Conservation (phyloP, 2,113 vertebrate genomes). For the Psittacara wagleri region DNA sequence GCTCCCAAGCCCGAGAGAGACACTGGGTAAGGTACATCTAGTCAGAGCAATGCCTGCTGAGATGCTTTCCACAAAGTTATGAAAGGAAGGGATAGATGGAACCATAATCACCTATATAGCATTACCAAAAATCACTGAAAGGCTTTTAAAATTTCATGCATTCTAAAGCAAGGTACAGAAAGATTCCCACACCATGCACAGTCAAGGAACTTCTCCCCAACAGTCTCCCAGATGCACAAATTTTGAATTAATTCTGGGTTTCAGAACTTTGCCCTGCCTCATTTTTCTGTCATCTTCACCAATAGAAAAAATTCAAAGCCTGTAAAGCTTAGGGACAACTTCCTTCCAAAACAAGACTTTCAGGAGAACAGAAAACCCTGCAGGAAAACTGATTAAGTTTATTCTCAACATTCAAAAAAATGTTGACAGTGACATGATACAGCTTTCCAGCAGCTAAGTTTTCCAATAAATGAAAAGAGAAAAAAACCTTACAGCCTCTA, state of each 20-base stretch:
- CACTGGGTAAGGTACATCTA: background rate
- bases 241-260: background rate
- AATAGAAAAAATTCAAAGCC: background rate
- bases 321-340: background rate
- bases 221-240: background rate
- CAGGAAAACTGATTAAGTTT: slow-evolving; percentile 10
- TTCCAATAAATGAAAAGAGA: background rate
- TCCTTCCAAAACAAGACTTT: background rate
- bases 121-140: background rate
- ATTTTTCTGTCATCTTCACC: background rate
- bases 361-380: background rate
- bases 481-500: background rate
- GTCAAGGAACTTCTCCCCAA: background rate
- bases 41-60: background rate
- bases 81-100: background rate
- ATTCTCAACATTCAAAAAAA: background rate
- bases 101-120: background rate
- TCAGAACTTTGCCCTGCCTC: background rate
- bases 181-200: background rate
- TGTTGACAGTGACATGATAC: background rate
- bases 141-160: background rate
- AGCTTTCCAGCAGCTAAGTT: background rate
- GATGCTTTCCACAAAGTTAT: background rate
- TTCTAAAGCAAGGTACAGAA: background rate
- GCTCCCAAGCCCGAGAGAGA: background rate